Percentiles rank a stretch among this genome's conserved stretches.
phyloP scores from a whole-genome alignment of 2,888 invertebrate species.

The Bembecia ichneumoniformis region DNA sequence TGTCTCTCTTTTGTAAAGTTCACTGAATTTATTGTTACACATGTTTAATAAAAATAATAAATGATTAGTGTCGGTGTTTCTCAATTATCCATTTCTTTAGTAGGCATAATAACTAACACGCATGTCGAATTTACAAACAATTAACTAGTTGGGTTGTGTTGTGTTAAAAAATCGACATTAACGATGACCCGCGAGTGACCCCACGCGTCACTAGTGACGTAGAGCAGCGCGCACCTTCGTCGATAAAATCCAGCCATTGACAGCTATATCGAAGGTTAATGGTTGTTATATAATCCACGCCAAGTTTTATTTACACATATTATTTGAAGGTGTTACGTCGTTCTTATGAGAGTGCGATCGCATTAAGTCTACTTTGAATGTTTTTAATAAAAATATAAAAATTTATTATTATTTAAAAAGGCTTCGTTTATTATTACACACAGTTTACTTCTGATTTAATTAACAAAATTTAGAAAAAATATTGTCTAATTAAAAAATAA shows the following conservation, averaged over 20 bases:
- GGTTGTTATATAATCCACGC: not conserved
- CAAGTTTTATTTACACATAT: not conserved
- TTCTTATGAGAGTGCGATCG: not conserved
- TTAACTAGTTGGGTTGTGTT: conserved; percentile 18
- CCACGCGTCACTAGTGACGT: conserved; percentile 16
- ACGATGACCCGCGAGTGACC: conserved; percentile 21
- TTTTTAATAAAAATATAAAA: no score
- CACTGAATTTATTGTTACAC: no score
- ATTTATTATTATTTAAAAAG: no score
- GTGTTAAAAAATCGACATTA: conserved; percentile 30
- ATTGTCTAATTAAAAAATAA: no score
- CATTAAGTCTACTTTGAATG: no score
- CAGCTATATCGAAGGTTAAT: not conserved
- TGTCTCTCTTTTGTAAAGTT: no score
- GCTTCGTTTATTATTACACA: no score
- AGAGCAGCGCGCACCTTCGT: not conserved
- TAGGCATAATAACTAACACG: conserved; percentile 6
- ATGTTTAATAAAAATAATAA: no score
- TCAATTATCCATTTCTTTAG: no score
- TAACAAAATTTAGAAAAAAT: no score
- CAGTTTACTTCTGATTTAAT: no score
- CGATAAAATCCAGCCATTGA: conserved; percentile 7
- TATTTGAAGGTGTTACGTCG: not conserved
- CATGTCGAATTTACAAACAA: conserved; percentile 27
- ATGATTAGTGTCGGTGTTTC: no score